A percentile compares a stretch with the other conserved stretches of the same genome.
Evolutionary conservation across 2,113 vertebrate genomes (phyloP).

Genomic region (Thalassarche chlororhynchos): DNA sequence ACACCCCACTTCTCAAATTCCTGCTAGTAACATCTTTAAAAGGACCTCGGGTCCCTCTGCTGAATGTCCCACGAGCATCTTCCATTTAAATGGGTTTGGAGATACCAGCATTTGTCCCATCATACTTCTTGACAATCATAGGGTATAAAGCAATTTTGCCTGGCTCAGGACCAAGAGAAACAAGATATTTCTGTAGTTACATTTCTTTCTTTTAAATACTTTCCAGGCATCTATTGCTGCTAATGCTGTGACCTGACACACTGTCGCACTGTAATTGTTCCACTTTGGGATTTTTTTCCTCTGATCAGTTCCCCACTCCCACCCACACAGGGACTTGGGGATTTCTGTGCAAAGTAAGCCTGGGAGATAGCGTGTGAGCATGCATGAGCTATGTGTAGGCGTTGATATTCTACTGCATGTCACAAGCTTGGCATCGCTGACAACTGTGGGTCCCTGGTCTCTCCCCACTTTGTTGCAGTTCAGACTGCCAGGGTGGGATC

Average conservation of each 20-base stretch:
- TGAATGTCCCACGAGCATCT: neutral
- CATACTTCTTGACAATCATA: neutral
- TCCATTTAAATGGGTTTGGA: neutral
- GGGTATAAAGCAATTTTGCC: neutral
- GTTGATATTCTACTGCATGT: neutral
- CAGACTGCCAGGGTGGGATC: neutral
- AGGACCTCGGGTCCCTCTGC: neutral
- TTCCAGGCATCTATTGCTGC: neutral
- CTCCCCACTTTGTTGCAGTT: neutral
- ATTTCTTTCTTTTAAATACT: neutral
- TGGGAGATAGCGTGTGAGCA: neutral
- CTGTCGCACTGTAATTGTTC: neutral
- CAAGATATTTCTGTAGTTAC: neutral
- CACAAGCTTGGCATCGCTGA: neutral
- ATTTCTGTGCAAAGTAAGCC: neutral
- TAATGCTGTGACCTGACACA: neutral
- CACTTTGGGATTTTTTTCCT: neutral
- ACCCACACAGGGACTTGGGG: neutral
- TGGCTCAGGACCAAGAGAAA: conserved; percentile 31
- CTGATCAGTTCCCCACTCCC: neutral
- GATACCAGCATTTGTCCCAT: neutral
- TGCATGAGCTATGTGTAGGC: neutral
- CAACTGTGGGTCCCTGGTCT: neutral
- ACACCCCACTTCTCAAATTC: neutral
- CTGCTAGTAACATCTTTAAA: neutral